Conservation (phyloP, 2,888 invertebrate genomes). For the Gortyna flavago region DNA sequence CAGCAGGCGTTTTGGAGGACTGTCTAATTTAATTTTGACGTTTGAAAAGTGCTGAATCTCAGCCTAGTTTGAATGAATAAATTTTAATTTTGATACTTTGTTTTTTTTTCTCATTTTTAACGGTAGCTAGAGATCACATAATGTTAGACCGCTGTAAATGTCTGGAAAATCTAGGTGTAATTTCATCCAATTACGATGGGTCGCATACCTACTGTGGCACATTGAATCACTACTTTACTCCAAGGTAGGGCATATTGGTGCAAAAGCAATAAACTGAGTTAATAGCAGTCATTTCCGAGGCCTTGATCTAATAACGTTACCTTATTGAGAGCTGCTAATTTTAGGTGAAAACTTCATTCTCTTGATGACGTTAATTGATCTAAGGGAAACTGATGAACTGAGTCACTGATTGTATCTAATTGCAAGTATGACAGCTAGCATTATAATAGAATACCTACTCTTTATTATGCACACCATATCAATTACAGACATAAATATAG, state of each 20-base stretch:
- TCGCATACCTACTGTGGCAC: neutral
- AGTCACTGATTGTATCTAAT: constrained; percentile 12
- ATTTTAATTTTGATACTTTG: no score
- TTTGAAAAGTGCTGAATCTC: no score
- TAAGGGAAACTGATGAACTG: constrained; percentile 11
- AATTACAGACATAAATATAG: no score
- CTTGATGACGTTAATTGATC: constrained; percentile 39
- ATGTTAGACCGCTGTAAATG: neutral
- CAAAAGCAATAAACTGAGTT: constrained; percentile 37
- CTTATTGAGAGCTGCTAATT: constrained; percentile 39
- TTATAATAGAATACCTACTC: no score
- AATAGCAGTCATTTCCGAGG: constrained; percentile 22
- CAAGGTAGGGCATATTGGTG: constrained; percentile 1
- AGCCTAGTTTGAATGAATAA: no score
- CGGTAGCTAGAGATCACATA: no score
- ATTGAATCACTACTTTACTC: constrained; percentile 16
- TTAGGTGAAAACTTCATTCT: constrained; percentile 41
- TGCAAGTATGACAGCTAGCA: neutral
- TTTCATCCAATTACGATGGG: neutral
- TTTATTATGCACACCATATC: no score
- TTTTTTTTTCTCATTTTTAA: no score
- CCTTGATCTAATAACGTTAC: constrained; percentile 44
- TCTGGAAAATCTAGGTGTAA: neutral
- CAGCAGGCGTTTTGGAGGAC: no score
- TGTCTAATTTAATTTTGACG: no score